Evolutionary conservation across 2,888 invertebrate genomes (phyloP), one percentile per base, ranked within the genome.

Genomic region (Fissipunctia ypsillon): DNA sequence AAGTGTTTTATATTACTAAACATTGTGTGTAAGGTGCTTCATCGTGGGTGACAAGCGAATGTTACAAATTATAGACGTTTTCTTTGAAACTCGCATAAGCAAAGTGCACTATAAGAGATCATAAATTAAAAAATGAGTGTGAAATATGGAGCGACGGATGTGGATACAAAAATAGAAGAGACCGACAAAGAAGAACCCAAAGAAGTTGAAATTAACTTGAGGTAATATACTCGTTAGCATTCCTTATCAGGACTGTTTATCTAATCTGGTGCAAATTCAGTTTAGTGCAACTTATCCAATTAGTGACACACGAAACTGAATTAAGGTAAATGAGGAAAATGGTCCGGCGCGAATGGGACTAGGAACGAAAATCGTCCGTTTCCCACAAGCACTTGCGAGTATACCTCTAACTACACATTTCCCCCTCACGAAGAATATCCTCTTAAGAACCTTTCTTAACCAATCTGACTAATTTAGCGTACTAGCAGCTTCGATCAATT

Each of bases 111-210:
- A 60, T 61, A n/a, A 9, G 16, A 75, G 41, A 68, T 54, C 41
- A 68, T 50, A 70, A 67, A 76, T 66, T 45, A 4, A 65, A 70
- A 87, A 85, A 94, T 94, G 94, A 92, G 90, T 90, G 89, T 91
- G 3, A 95, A 93, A 88, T 96, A 96, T 85, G 96, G 96, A 76
- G 91, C 96, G 14, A 95, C 94, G 54, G 92, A 92, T 76, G 88
- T 86, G 41, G 90, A 91, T 73, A 92, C 90, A 68, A 90, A 90
- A 86, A 84, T 81, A 66, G 87, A 89, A 78, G 91, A 92, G 79
- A 90, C 85, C 82, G 90, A 88, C 76, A 90, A 91, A 84, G 91
- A 91, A 84, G 89, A 88, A 60, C 76, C 73, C 10, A 78, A 86
- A 64, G 89, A 90, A 78, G 89, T 88, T 80, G 91, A 93, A 86